A percentile compares a stretch with the other conserved stretches of the same genome.
phyloP scores from a whole-genome alignment of 2,888 invertebrate genomes.

The Arrhopalites spinosus region DNA sequence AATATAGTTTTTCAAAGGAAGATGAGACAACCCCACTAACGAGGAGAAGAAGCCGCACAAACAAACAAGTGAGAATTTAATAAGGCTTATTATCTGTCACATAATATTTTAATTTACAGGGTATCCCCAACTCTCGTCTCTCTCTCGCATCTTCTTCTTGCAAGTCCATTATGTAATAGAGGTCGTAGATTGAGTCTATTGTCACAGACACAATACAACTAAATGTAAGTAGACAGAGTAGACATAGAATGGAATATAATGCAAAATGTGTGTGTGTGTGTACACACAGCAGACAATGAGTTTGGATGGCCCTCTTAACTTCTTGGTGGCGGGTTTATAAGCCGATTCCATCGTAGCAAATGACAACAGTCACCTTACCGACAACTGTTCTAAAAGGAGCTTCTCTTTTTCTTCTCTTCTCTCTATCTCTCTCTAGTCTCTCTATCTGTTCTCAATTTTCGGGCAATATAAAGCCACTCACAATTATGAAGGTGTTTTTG shows the following conservation, averaged over 20 bases:
- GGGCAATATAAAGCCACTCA: constrained; percentile 19
- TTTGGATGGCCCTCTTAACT: constrained; percentile 2
- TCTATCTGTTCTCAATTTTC: constrained; percentile 7
- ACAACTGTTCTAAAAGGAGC: constrained; percentile 39
- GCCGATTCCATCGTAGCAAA: constrained; percentile 20
- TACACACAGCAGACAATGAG: too few species aligned
- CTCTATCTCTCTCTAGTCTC: constrained; percentile 22
- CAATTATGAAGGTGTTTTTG: constrained; percentile 38
- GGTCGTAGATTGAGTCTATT: constrained; percentile 33
- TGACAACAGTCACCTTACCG: constrained; percentile 36
- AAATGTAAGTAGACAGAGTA: too few species aligned
- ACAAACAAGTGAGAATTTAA: constrained; percentile 10
- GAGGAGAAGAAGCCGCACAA: constrained; percentile 19
- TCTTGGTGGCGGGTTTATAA: constrained; percentile 37
- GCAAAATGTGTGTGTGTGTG: too few species aligned
- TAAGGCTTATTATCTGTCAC: constrained; percentile 40
- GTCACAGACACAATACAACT: too few species aligned
- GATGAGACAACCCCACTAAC: background rate
- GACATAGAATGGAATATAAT: too few species aligned
- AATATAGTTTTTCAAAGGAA: constrained; percentile 1
- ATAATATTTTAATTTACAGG: constrained; percentile 41
- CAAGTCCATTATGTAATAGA: constrained; percentile 27
- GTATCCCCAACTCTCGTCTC: constrained; percentile 14
- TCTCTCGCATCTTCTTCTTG: background rate
- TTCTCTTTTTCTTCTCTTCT: constrained; percentile 26